Conservation (phyloP, 2,113 vertebrate genomes). For the Trinectes maculatus region DNA sequence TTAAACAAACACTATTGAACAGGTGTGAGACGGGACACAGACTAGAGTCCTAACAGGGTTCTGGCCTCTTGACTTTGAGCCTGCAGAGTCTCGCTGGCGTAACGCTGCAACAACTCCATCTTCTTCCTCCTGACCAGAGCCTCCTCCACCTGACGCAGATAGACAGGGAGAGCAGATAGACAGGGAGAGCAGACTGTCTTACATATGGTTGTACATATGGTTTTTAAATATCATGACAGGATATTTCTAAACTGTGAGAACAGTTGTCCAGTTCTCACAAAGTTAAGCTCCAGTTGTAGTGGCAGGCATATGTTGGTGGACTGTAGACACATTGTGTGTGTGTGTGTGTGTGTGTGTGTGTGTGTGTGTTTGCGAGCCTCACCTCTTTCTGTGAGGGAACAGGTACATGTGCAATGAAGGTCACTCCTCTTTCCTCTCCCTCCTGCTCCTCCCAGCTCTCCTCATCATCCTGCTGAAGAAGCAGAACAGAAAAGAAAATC, state of each 20-base stretch:
- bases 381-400: conserved; percentile 97
- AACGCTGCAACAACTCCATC: conserved; percentile 97
- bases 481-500: not conserved
- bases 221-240: too few species aligned
- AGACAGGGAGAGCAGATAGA: conserved; percentile 14
- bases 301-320: too few species aligned
- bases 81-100: conserved; percentile 94
- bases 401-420: conserved; percentile 94
- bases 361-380: conserved; percentile 33
- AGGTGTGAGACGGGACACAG: not conserved
- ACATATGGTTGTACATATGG: not conserved
- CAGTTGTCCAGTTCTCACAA: too few species aligned
- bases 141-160: conserved; percentile 91
- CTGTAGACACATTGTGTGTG: too few species aligned
- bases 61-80: conserved; percentile 94
- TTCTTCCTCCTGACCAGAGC: conserved; percentile 95
- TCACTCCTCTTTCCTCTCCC: conserved; percentile 87
- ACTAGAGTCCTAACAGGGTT: conserved; percentile 88
- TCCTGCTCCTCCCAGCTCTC: conserved; percentile 83
- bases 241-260: too few species aligned
- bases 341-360: not conserved
- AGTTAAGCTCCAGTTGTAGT: too few species aligned
- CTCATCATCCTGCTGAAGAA: conserved; percentile 80
- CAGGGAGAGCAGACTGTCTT: not conserved
- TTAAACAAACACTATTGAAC: too few species aligned